Evolutionary conservation across 2,113 vertebrate species (phyloP).

Genomic region (Dunckerocampus dactyliophorus): DNA sequence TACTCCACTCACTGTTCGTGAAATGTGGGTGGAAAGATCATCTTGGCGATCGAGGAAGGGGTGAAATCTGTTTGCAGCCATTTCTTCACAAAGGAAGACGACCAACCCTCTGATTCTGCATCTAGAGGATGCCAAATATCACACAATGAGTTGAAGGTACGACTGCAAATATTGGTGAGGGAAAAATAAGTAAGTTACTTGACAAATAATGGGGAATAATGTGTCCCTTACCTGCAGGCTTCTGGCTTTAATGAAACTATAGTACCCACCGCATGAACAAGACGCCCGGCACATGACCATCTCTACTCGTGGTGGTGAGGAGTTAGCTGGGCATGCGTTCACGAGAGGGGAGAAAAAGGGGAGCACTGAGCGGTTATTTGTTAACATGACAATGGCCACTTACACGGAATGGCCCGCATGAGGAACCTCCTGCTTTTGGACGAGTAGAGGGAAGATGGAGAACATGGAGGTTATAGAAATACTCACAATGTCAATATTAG

Average conservation of each 20-base stretch:
- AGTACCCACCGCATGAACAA: conserved; percentile 50
- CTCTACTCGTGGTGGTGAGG: conserved; percentile 56
- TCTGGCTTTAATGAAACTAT: conserved; percentile 37
- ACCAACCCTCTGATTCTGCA: conserved; percentile 68
- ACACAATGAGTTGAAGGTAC: background rate
- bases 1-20: conserved; percentile 55
- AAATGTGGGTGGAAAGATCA: conserved; percentile 52
- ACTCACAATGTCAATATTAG: background rate
- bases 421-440: conserved; percentile 91
- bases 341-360: conserved; percentile 37
- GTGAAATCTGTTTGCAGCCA: conserved; percentile 72
- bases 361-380: conserved; percentile 55
- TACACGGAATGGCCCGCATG: conserved; percentile 97
- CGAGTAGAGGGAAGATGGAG: conserved; percentile 80
- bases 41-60: conserved; percentile 58
- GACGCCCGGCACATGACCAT: conserved; percentile 70
- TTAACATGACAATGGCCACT: conserved; percentile 75
- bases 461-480: conserved; percentile 65
- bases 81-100: conserved; percentile 70
- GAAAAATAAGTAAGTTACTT: conserved; percentile 52
- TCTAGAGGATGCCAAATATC: conserved; percentile 45
- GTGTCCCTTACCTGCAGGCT: conserved; percentile 56
- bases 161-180: background rate
- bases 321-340: conserved; percentile 67
- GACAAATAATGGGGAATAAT: conserved; percentile 6